These are phyloP conservation scores for Ispidina picta DNA, from an alignment of 2,797 vertebrate genomes.

Conservation along the genomic window DNA sequence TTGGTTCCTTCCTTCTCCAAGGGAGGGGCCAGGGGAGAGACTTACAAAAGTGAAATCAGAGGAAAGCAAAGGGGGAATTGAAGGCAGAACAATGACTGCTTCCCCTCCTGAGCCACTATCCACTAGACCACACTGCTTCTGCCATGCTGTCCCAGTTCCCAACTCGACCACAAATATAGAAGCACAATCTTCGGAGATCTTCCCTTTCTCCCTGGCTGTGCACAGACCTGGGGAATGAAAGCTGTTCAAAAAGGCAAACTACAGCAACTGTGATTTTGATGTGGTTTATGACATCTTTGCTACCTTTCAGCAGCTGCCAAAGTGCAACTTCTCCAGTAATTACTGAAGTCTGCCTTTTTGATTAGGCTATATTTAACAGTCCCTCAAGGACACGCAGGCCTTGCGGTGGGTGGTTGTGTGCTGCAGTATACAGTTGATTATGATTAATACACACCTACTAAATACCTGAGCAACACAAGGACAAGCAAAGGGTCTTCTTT, in stretches of 20 bases:
- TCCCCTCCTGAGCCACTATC: neutral
- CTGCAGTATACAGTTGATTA: neutral
- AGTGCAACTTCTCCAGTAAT: neutral
- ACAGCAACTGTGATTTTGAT: neutral
- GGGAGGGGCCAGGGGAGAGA: neutral
- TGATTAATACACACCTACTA: neutral
- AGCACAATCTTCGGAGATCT: neutral
- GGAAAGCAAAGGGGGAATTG: neutral
- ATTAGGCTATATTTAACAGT: conserved; percentile 27
- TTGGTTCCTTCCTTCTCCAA: neutral
- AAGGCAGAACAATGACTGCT: neutral
- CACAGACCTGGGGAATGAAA: neutral
- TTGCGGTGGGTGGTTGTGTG: neutral
- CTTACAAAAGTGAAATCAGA: neutral
- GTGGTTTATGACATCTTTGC: neutral
- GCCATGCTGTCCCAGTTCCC: neutral
- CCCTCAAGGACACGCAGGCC: conserved; percentile 14
- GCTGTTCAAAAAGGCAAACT: neutral
- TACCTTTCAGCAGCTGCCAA: neutral
- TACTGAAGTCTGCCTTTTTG: neutral
- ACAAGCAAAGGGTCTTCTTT: neutral
- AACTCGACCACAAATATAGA: neutral
- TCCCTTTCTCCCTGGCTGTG: neutral
- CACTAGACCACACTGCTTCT: neutral
- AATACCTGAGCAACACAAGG: neutral